Evolutionary conservation across 2,888 invertebrate genomes (phyloP).

Genomic region (Axea sp.): DNA sequence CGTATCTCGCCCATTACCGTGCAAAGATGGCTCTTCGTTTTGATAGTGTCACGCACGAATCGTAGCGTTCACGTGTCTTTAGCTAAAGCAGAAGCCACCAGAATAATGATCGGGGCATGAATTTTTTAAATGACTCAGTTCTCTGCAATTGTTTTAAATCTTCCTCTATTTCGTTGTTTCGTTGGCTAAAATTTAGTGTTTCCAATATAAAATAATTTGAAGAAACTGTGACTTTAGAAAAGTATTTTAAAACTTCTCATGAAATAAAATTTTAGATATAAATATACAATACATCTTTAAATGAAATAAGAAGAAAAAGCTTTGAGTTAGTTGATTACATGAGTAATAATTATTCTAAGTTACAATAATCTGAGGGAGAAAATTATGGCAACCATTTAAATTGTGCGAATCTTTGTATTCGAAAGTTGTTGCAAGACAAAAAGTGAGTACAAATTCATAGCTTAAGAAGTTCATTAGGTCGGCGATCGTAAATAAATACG

Average conservation of each 20-base stretch:
- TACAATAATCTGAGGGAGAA: background rate
- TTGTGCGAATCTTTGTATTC: conserved; percentile 23
- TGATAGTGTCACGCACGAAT: conserved; percentile 63
- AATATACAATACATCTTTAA: too few species aligned
- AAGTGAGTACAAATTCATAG: conserved; percentile 48
- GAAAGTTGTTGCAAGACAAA: conserved; percentile 17
- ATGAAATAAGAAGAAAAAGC: too few species aligned
- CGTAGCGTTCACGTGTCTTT: conserved; percentile 60
- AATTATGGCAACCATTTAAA: conserved; percentile 32
- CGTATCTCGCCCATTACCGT: conserved; percentile 64
- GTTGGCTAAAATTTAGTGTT: background rate
- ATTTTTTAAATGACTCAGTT: conserved; percentile 25
- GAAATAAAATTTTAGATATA: too few species aligned
- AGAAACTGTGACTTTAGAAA: too few species aligned
- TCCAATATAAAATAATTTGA: too few species aligned
- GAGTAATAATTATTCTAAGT: conserved; percentile 8
- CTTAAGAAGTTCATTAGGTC: conserved; percentile 44
- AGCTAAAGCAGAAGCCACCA: conserved; percentile 29
- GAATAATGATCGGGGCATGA: conserved; percentile 42
- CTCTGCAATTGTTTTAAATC: conserved; percentile 41
- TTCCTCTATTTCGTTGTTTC: conserved; percentile 1
- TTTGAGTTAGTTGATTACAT: too few species aligned
- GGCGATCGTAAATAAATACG: conserved; percentile 53
- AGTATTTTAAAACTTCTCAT: too few species aligned
- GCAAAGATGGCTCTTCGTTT: conserved; percentile 61